phyloP scores from a whole-genome alignment of 2,888 invertebrate species.

The Mythimna impura region DNA sequence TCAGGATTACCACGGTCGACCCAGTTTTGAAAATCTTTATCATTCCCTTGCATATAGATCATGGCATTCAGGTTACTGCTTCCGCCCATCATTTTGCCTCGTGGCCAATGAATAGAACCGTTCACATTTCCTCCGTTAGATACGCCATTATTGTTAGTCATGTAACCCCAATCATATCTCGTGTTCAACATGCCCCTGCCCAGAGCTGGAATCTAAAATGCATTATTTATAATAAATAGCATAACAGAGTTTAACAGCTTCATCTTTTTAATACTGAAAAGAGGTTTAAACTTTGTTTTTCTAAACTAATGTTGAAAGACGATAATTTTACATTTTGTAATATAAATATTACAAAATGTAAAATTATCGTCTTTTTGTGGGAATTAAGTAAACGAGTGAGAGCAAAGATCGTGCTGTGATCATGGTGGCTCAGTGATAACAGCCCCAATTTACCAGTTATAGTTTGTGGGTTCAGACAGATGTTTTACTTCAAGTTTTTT shows the following conservation, averaged over 20 bases:
- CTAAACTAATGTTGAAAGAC: no score
- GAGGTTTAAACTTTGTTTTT: no score
- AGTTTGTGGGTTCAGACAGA: no score
- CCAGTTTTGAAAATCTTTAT: conserved; percentile 89
- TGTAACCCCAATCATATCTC: conserved; percentile 95
- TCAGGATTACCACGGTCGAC: conserved; percentile 86
- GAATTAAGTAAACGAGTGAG: no score
- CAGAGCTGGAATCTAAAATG: conserved; percentile 70
- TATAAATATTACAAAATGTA: no score
- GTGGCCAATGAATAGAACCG: conserved; percentile 85
- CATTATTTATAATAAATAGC: not conserved
- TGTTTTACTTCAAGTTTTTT: no score
- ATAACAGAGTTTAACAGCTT: not conserved
- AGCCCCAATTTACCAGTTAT: no score
- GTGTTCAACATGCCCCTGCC: conserved; percentile 71
- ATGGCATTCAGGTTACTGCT: conserved; percentile 90
- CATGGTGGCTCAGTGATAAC: no score
- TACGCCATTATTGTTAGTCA: conserved; percentile 93
- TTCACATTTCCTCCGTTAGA: conserved; percentile 91
- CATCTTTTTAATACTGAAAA: not conserved
- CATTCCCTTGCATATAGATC: conserved; percentile 89
- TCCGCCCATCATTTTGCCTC: conserved; percentile 92
- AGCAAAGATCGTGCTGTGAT: no score
- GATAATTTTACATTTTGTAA: no score
- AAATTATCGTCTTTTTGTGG: no score